These are phyloP conservation scores for Otolemur crassicaudatus DNA, from an alignment of 2,797 vertebrate genomes.

Conservation along the genomic window DNA sequence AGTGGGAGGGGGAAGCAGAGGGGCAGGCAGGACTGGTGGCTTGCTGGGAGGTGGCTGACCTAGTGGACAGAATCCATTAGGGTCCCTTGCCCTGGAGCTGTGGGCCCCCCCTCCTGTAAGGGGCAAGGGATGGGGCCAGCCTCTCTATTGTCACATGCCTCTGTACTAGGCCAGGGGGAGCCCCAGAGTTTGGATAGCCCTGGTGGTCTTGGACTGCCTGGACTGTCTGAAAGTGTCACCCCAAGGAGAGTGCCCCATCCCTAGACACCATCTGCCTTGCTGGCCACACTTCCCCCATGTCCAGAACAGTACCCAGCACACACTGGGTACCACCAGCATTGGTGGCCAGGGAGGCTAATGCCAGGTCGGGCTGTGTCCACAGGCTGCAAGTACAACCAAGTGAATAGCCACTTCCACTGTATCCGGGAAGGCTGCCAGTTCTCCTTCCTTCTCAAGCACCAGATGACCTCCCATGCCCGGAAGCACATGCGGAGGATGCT, in stretches of 20 bases:
- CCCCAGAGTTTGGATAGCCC: not conserved
- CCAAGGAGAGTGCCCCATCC: not conserved
- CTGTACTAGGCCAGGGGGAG: not conserved
- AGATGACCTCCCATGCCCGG: slow-evolving; percentile 99
- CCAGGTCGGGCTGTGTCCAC: slow-evolving; percentile 17
- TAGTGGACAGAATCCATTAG: not conserved
- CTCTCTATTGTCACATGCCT: not conserved
- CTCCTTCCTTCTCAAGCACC: slow-evolving; percentile 99
- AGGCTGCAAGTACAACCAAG: slow-evolving; percentile 99
- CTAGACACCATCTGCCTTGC: accelerated
- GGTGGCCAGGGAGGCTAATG: not conserved
- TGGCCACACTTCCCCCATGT: not conserved
- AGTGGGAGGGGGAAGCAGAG: not conserved
- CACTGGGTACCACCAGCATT: accelerated
- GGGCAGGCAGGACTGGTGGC: not conserved
- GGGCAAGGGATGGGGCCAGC: not conserved
- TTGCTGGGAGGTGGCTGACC: not conserved
- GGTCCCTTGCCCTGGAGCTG: not conserved
- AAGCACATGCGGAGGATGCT: slow-evolving; percentile 99
- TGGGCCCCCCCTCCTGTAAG: not conserved
- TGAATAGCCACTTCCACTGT: slow-evolving; percentile 99
- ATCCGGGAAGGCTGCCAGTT: slow-evolving; percentile 99
- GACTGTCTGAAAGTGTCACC: not conserved
- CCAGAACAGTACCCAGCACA: not conserved
- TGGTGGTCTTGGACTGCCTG: not conserved